Evolutionary conservation across 2,113 vertebrate genomes (phyloP).

Genomic region (Sorex araneus): DNA sequence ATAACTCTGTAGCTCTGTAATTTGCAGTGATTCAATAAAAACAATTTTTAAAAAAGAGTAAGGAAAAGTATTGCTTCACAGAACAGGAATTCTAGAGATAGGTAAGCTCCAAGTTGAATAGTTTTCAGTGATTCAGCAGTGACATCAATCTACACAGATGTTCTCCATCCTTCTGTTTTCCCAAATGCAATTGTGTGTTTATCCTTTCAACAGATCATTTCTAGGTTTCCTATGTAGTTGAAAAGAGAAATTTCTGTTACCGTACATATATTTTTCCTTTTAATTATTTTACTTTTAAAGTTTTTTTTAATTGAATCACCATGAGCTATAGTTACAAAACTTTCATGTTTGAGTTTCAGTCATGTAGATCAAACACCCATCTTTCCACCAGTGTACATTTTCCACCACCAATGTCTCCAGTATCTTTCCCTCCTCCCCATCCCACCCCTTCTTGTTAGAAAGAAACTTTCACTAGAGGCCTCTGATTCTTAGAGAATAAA

Average conservation of each 20-base stretch:
- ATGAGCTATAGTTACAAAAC: too few species aligned
- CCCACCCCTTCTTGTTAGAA: neutral
- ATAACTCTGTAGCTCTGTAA: too few species aligned
- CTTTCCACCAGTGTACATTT: too few species aligned
- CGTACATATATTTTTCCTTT: neutral
- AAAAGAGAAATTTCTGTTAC: slow-evolving; percentile 9
- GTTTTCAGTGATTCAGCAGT: neutral
- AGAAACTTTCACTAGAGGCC: neutral
- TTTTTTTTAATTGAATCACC: too few species aligned
- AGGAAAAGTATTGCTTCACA: neutral
- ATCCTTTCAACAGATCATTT: neutral
- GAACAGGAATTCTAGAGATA: neutral
- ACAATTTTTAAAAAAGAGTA: neutral
- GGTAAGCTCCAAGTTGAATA: neutral
- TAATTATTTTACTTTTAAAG: too few species aligned
- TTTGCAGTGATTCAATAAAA: too few species aligned
- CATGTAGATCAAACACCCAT: too few species aligned
- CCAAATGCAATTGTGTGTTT: neutral
- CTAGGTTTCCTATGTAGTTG: neutral
- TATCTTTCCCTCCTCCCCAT: too few species aligned
- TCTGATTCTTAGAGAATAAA: neutral
- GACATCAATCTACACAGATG: neutral
- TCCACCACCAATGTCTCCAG: too few species aligned
- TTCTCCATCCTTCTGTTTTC: slow-evolving; percentile 47
- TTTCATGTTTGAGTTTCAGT: too few species aligned